Evolutionary conservation across 2,113 vertebrate species (phyloP).

Genomic region (Nerophis ophidion): DNA sequence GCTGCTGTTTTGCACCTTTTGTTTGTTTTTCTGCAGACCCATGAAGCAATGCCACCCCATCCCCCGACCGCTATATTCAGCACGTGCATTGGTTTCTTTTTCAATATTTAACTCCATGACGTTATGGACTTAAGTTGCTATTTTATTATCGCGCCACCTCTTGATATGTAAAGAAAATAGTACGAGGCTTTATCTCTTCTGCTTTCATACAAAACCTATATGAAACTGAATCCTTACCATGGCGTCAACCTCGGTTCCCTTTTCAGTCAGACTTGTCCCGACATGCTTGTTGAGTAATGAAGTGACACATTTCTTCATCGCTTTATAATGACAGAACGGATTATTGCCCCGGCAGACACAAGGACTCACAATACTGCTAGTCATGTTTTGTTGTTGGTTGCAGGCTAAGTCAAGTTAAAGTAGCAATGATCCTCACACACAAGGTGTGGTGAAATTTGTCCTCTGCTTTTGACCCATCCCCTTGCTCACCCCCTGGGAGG

Average conservation of each 20-base stretch:
- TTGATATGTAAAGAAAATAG: too few species aligned
- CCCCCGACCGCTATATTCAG: not conserved
- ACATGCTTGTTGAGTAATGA: conserved; percentile 30
- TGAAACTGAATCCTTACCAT: conserved; percentile 43
- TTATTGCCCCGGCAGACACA: not conserved
- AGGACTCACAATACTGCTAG: not conserved
- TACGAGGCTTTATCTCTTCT: not conserved
- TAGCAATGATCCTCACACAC: too few species aligned
- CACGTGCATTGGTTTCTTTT: conserved; percentile 9
- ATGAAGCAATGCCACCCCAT: not conserved
- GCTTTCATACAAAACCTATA: conserved; percentile 6
- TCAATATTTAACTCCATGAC: not conserved
- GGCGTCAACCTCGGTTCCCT: conserved; percentile 42
- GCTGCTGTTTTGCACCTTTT: conserved; percentile 11
- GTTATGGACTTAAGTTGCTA: too few species aligned
- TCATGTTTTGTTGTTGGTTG: not conserved
- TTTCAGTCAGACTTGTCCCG: conserved; percentile 49
- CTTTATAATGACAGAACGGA: not conserved
- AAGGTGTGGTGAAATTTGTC: too few species aligned
- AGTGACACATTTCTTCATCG: conserved; percentile 20
- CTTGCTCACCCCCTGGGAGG: too few species aligned
- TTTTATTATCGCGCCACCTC: too few species aligned
- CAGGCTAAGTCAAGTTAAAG: too few species aligned
- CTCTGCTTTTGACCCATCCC: too few species aligned
- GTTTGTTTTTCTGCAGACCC: conserved; percentile 18